Evolutionary conservation across 37 sponge, comb jelly and placozoan genomes (phyloP).

Genomic region (Oopsacas minuta): DNA sequence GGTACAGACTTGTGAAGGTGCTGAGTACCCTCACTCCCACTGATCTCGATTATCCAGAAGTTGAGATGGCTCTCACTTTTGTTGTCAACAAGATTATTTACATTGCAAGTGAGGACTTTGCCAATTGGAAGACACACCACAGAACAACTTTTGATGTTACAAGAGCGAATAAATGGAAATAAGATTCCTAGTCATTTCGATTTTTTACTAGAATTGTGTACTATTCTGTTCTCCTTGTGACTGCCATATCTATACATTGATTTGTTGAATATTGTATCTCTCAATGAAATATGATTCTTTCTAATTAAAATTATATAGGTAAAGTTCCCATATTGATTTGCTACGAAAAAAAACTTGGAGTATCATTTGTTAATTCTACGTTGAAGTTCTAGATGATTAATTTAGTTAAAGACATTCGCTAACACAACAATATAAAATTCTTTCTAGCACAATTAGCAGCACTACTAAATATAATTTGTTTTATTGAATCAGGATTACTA

Average conservation of each 20-base stretch:
- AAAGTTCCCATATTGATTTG: too few relatives aligned
- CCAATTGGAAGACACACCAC: conserved; percentile 4
- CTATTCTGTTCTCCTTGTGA: background rate
- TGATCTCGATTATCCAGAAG: background rate
- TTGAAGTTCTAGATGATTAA: background rate
- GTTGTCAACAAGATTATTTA: background rate
- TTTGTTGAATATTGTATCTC: background rate
- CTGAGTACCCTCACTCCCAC: conserved; percentile 9
- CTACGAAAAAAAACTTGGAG: too few relatives aligned
- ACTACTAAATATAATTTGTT: too few relatives aligned
- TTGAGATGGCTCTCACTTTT: background rate
- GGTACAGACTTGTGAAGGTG: background rate
- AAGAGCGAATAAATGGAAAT: background rate
- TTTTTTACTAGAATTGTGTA: background rate
- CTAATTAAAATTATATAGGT: too few relatives aligned
- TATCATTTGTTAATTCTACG: background rate
- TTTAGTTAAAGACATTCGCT: background rate
- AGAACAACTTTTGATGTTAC: background rate
- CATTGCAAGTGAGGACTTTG: conserved; percentile 15
- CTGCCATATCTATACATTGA: background rate
- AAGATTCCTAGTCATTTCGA: background rate
- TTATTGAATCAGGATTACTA: too few relatives aligned
- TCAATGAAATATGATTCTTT: too few relatives aligned
- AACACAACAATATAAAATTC: too few relatives aligned
- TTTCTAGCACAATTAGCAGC: too few relatives aligned